Evolutionary conservation across 2,797 vertebrate species (phyloP).

Genomic region (Sebastes cheni): DNA sequence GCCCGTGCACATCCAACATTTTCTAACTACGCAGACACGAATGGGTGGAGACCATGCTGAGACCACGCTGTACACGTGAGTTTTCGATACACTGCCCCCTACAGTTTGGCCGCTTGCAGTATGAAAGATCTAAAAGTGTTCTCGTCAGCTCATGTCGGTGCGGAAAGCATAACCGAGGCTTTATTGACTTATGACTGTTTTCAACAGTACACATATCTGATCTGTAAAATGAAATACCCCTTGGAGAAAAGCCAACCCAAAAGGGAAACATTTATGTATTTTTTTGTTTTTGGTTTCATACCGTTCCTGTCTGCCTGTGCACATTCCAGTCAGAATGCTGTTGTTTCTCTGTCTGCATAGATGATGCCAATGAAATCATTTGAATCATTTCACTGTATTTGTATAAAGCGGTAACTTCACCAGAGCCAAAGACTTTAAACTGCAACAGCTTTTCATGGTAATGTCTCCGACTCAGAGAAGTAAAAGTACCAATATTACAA

Average conservation of each 20-base stretch:
- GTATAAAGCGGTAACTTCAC: background rate
- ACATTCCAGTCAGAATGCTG: background rate
- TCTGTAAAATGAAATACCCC: background rate
- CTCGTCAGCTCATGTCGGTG: no score
- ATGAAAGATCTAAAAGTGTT: no score
- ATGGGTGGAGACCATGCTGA: background rate
- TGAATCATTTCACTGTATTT: background rate
- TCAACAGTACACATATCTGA: background rate
- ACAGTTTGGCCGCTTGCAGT: no score
- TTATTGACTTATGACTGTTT: background rate
- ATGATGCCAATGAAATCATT: background rate
- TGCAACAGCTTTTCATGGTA: background rate
- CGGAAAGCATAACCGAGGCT: background rate
- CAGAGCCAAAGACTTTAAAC: background rate
- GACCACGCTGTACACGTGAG: no score
- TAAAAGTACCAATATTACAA: background rate
- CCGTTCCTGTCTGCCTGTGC: background rate
- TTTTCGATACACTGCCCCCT: no score
- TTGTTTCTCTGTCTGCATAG: background rate
- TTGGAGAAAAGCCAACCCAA: background rate
- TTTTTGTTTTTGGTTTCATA: background rate
- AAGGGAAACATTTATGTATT: background rate
- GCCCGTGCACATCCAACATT: background rate
- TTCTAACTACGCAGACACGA: background rate
- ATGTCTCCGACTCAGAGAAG: background rate